Percentiles rank a stretch among this genome's conserved stretches.
Conservation (phyloP, 2,888 invertebrate species). For the Eristalis tenax region DNA sequence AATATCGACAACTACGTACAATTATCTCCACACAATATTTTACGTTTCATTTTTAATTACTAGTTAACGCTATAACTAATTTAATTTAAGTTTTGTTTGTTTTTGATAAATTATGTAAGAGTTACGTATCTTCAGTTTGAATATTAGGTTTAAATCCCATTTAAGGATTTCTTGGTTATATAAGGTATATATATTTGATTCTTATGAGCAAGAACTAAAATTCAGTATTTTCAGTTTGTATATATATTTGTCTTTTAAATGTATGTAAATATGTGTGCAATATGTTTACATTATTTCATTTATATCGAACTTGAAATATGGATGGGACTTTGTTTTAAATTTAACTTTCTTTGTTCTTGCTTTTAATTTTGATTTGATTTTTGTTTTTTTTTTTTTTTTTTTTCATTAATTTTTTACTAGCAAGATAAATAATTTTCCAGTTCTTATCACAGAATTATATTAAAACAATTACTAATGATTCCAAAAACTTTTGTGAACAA, state of each 20-base stretch:
- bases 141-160: conserved; percentile 35
- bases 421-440: conserved; percentile 64
- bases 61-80: conserved; percentile 50
- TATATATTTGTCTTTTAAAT: conserved; percentile 47
- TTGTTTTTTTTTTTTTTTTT: conserved; percentile 5
- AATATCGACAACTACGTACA: conserved; percentile 30
- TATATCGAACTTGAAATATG: conserved; percentile 64
- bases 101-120: conserved; percentile 53
- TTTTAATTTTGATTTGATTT: background rate
- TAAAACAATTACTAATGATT: conserved; percentile 61
- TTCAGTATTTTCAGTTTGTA: conserved; percentile 23
- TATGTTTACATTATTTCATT: conserved; percentile 35
- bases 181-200: conserved; percentile 18
- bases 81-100: background rate
- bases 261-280: conserved; percentile 66
- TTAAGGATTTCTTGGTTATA: conserved; percentile 13
- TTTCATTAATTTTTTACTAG: conserved; percentile 20
- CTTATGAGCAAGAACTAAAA: conserved; percentile 41
- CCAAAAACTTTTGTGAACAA: conserved; percentile 41
- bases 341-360: conserved; percentile 18
- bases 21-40: conserved; percentile 4
- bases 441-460: conserved; percentile 72
- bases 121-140: conserved; percentile 70
- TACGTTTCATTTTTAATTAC: conserved; percentile 30
- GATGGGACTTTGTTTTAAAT: conserved; percentile 64